Conservation (phyloP, 2,113 vertebrate species). For the Gymnogyps californianus region DNA sequence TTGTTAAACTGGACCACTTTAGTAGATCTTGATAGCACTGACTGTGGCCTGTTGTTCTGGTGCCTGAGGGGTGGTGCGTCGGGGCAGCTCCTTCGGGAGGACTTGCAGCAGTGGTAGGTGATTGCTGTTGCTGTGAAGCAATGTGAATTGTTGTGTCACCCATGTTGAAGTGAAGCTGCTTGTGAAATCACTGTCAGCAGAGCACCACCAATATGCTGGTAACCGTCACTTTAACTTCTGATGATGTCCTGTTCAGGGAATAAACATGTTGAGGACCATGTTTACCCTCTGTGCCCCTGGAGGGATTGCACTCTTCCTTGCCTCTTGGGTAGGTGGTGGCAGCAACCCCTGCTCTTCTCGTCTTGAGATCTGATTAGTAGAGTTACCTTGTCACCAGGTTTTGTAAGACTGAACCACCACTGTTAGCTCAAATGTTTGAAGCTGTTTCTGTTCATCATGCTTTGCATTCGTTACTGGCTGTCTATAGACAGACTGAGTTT, state of each 20-base stretch:
- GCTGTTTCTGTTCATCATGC: not conserved
- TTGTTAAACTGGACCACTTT: not conserved
- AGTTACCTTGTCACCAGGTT: not conserved
- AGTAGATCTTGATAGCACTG: not conserved
- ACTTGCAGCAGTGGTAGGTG: not conserved
- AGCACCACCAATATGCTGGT: not conserved
- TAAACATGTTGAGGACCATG: rapidly evolving
- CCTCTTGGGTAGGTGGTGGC: not conserved
- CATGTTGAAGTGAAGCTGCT: not conserved
- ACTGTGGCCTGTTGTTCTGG: not conserved
- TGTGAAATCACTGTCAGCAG: not conserved
- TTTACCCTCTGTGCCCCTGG: not conserved
- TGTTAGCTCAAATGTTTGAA: not conserved
- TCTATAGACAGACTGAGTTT: not conserved
- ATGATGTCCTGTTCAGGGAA: not conserved
- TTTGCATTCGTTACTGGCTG: not conserved
- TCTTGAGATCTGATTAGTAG: not conserved
- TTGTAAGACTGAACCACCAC: not conserved
- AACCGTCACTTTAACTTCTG: not conserved
- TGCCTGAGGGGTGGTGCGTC: not conserved
- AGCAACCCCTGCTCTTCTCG: not conserved
- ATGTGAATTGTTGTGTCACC: not conserved
- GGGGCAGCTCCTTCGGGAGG: not conserved
- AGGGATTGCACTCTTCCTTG: not conserved
- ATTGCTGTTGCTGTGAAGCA: not conserved